Percentiles rank a stretch among this genome's conserved stretches.
Conservation (phyloP, 2,888 invertebrate species). For the Drosophila kambysellisi region DNA sequence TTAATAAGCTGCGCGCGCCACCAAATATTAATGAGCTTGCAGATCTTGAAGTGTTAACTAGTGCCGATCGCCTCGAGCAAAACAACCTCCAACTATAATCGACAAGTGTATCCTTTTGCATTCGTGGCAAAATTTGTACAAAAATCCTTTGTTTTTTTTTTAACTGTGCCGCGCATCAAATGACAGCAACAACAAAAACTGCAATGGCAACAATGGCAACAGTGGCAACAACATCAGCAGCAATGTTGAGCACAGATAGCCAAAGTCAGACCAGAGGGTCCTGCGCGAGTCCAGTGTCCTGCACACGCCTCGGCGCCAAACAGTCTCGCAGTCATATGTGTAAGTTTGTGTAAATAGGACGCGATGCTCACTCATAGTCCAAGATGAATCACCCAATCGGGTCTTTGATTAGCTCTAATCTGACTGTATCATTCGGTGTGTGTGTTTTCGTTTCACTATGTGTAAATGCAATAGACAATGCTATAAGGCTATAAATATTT, state of each 20-base stretch:
- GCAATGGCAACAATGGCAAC: not conserved
- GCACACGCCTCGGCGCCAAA: conserved; percentile 8
- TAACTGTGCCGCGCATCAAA: conserved; percentile 6
- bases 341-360: conserved; percentile 21
- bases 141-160: not conserved
- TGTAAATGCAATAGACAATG: not conserved
- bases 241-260: conserved; percentile 6
- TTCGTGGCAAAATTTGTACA: not conserved
- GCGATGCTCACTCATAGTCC: not conserved
- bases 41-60: conserved; percentile 59
- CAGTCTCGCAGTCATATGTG: conserved; percentile 11
- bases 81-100: conserved; percentile 5
- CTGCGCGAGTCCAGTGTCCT: conserved; percentile 1
- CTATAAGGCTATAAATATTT: not conserved
- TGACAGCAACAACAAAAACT: not conserved
- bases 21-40: conserved; percentile 43
- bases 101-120: not conserved
- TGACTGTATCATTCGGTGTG: not conserved
- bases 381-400: not conserved
- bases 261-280: conserved; percentile 14
- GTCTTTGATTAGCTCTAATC: not conserved
- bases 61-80: conserved; percentile 18
- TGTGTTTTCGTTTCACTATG: not conserved
- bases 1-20: conserved; percentile 33
- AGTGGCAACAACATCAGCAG: conserved; percentile 1